Evolutionary conservation across 2,888 invertebrate genomes (phyloP).

Genomic region (Abscondita cerata): DNA sequence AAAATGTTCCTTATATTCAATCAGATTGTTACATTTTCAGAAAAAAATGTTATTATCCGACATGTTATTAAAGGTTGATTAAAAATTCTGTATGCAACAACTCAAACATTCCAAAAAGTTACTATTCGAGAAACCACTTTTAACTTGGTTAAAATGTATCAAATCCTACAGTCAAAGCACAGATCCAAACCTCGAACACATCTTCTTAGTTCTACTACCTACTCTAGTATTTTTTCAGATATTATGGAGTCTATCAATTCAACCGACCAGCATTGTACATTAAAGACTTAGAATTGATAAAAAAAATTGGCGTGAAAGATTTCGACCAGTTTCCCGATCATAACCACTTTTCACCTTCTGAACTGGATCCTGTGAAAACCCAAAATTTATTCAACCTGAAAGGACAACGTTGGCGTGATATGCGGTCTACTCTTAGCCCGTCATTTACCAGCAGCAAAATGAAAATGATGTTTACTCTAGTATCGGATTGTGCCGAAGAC

Average conservation of each 20-base stretch:
- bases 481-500: slow-evolving; percentile 43
- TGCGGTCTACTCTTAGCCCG: slow-evolving; percentile 58
- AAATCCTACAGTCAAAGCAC: too few relatives aligned
- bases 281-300: not conserved
- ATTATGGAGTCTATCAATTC: slow-evolving; percentile 1
- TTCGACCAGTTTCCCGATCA: not conserved
- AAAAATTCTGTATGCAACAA: too few relatives aligned
- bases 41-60: too few relatives aligned
- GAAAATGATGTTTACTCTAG: slow-evolving; percentile 48
- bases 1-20: too few relatives aligned
- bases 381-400: slow-evolving; percentile 3
- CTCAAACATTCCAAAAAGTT: too few relatives aligned
- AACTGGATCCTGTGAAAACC: not conserved
- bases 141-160: too few relatives aligned
- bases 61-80: too few relatives aligned
- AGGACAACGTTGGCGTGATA: slow-evolving; percentile 52
- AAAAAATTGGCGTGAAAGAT: not conserved
- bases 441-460: slow-evolving; percentile 55
- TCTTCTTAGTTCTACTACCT: too few relatives aligned
- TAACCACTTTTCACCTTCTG: not conserved
- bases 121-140: too few relatives aligned
- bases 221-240: too few relatives aligned
- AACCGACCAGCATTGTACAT: not conserved
- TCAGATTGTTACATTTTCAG: too few relatives aligned
- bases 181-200: too few relatives aligned